Evolutionary conservation across 2,113 vertebrate species (phyloP).

Genomic region (Struthio camelus): DNA sequence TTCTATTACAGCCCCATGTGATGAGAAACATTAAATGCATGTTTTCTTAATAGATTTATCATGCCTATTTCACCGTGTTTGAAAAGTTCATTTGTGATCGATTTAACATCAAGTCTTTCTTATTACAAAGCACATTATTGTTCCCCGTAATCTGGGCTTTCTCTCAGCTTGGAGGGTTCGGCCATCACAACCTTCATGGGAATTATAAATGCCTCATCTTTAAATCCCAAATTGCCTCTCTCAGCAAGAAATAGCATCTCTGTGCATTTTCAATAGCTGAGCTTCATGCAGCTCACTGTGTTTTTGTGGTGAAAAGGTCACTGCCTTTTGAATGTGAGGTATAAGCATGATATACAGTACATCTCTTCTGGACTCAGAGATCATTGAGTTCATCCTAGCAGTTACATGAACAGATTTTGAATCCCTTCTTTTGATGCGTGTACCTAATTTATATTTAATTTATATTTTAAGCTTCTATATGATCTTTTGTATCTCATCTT

Average conservation of each 20-base stretch:
- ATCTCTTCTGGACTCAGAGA: neutral
- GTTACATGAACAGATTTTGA: neutral
- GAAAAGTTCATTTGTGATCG: neutral
- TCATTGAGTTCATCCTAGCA: neutral
- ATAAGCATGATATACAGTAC: neutral
- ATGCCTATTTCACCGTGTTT: neutral
- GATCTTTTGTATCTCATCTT: neutral
- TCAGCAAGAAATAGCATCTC: neutral
- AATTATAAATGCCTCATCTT: neutral
- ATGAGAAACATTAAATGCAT: neutral
- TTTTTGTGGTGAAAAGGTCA: neutral
- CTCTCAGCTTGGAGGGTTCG: neutral
- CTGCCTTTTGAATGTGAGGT: neutral
- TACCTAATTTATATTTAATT: conserved; percentile 3
- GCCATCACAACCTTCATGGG: neutral
- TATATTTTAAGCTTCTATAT: neutral
- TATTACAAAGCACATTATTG: neutral
- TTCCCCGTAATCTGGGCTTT: neutral
- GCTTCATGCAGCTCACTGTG: neutral
- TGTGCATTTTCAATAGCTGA: neutral
- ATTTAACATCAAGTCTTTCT: neutral
- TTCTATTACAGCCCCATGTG: neutral
- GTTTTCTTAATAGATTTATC: neutral
- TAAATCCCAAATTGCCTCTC: neutral
- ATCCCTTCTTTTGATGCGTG: neutral